Conservation (phyloP, 53 echinoderm and acorn worm genomes). For the Echinarachnius parma region DNA sequence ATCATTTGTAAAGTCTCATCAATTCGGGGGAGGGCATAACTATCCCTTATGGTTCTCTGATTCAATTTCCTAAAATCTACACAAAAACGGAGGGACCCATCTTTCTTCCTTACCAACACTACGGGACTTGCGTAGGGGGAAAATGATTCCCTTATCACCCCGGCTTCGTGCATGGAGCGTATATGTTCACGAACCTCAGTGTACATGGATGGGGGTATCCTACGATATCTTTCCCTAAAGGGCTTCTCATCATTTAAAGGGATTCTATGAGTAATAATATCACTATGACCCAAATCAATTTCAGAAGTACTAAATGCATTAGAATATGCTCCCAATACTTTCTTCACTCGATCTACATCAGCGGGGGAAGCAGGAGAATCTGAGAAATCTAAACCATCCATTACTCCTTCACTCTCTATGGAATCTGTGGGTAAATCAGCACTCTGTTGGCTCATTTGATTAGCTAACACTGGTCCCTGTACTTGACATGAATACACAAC, state of each 20-base stretch:
- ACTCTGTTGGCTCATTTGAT: not conserved
- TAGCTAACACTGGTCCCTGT: not conserved
- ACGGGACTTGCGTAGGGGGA: slow-evolving; percentile 53
- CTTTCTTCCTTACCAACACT: slow-evolving; percentile 52
- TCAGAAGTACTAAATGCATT: slow-evolving; percentile 37
- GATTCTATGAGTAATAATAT: slow-evolving; percentile 28
- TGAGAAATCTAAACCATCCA: slow-evolving; percentile 19
- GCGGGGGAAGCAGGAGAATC: slow-evolving; percentile 7
- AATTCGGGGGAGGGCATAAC: slow-evolving; percentile 50
- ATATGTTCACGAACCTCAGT: slow-evolving; percentile 44
- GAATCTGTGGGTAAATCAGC: not conserved
- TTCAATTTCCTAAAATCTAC: slow-evolving; percentile 47
- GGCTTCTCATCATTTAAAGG: slow-evolving; percentile 37
- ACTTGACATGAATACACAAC: not conserved
- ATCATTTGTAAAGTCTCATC: slow-evolving; percentile 52
- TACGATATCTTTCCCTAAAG: slow-evolving; percentile 40
- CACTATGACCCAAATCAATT: slow-evolving; percentile 34
- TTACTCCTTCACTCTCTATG: not conserved
- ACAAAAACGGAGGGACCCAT: slow-evolving; percentile 42
- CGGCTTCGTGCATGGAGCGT: slow-evolving; percentile 23
- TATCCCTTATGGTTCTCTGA: slow-evolving; percentile 27
- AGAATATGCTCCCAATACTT: not conserved
- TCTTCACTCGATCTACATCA: slow-evolving; percentile 1
- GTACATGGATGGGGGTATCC: slow-evolving; percentile 48
- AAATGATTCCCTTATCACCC: slow-evolving; percentile 38